Evolutionary conservation across 1,140 invertebrate genomes (phyloP).

Genomic region (Lucilia cuprina): DNA sequence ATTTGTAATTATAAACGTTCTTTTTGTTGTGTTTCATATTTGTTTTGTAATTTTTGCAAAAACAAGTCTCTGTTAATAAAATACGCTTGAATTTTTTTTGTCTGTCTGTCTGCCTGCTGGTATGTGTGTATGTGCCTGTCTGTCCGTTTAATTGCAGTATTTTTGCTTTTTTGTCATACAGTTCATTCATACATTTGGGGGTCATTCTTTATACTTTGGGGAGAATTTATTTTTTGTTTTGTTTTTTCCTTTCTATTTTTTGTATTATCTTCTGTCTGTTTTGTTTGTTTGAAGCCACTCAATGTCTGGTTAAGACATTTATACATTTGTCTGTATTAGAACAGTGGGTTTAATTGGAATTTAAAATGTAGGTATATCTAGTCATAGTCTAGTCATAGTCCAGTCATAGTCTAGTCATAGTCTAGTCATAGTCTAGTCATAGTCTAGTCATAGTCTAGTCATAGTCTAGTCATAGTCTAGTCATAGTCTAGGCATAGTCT

Average conservation of each 20-base stretch:
- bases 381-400: too few species aligned
- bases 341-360: too few species aligned
- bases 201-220: background rate
- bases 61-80: background rate
- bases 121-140: background rate
- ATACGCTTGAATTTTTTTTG: background rate
- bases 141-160: background rate
- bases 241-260: background rate
- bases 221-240: constrained; percentile 14
- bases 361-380: too few species aligned
- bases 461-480: too few species aligned
- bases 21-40: background rate
- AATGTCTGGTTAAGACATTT: constrained; percentile 18
- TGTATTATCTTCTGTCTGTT: background rate
- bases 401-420: too few species aligned
- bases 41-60: background rate
- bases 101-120: background rate
- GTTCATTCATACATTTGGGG: constrained; percentile 13
- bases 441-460: too few species aligned
- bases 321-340: constrained; percentile 6
- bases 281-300: constrained; percentile 21
- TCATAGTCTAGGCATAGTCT: too few species aligned
- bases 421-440: too few species aligned
- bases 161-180: background rate
- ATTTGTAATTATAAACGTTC: constrained; percentile 33